Evolutionary conservation across 2,888 invertebrate genomes (phyloP).

Genomic region (Kuschelorhynchus macadamiae): DNA sequence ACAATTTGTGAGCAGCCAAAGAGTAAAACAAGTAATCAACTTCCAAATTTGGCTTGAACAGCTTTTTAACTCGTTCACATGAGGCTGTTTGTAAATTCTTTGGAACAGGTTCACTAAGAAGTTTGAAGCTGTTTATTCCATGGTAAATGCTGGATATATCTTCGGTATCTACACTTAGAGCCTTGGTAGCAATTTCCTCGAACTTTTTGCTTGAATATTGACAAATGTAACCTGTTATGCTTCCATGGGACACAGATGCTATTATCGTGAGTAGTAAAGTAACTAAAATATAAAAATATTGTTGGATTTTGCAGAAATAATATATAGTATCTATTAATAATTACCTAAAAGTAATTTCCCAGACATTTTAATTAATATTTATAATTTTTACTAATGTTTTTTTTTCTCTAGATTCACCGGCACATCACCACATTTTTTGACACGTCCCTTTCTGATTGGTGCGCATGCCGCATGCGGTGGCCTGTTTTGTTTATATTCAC

Average conservation of each 20-base stretch:
- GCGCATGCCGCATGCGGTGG: slow-evolving; percentile 15
- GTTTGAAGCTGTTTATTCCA: slow-evolving; percentile 80
- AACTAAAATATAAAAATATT: slow-evolving; percentile 45
- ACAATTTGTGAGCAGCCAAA: slow-evolving; percentile 59
- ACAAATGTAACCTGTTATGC: slow-evolving; percentile 65
- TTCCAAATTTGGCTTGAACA: slow-evolving; percentile 57
- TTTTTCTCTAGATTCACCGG: slow-evolving; percentile 50
- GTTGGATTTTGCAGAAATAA: too few relatives aligned
- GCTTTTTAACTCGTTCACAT: slow-evolving; percentile 62
- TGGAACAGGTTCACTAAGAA: slow-evolving; percentile 75
- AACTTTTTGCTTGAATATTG: slow-evolving; percentile 61
- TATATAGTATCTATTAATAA: slow-evolving; percentile 7
- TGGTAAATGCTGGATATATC: slow-evolving; percentile 81
- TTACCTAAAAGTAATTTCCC: slow-evolving; percentile 51
- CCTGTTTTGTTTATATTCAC: too few relatives aligned
- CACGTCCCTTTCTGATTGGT: slow-evolving; percentile 50
- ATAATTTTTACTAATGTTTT: slow-evolving; percentile 38
- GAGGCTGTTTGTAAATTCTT: slow-evolving; percentile 71
- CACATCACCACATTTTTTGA: slow-evolving; percentile 53
- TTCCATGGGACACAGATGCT: slow-evolving; percentile 57
- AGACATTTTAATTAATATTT: slow-evolving; percentile 48
- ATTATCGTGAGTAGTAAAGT: slow-evolving; percentile 49
- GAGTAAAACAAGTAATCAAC: slow-evolving; percentile 61
- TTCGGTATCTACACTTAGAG: slow-evolving; percentile 61
- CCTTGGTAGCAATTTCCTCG: slow-evolving; percentile 58